phyloP scores from a whole-genome alignment of 2,888 invertebrate genomes.

The Melanostoma scalare region DNA sequence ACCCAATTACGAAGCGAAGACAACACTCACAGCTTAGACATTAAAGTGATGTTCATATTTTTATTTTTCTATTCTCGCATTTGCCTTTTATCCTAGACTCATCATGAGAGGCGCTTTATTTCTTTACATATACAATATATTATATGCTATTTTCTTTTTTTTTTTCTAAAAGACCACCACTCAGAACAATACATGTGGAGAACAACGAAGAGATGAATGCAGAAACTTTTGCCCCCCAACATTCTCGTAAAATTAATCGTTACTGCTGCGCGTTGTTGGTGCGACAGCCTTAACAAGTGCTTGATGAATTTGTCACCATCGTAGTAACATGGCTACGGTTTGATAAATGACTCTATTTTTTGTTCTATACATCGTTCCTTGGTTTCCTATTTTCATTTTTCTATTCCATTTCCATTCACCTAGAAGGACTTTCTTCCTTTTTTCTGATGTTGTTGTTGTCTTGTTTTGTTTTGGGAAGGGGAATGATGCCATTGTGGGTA shows the following conservation, averaged over 20 bases:
- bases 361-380: conserved; percentile 2
- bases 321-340: conserved; percentile 57
- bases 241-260: conserved; percentile 55
- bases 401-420: conserved; percentile 9
- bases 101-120: conserved; percentile 4
- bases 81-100: conserved; percentile 36
- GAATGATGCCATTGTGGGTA: conserved; percentile 5
- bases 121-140: no score
- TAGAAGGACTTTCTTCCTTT: background rate
- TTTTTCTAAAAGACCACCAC: conserved; percentile 9
- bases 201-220: background rate
- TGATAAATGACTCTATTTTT: conserved; percentile 62
- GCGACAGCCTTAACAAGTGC: conserved; percentile 67
- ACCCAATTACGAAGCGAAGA: conserved; percentile 46
- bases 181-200: conserved; percentile 7
- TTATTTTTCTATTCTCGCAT: conserved; percentile 10
- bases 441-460: background rate
- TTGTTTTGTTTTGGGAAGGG: background rate
- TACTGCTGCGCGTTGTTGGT: conserved; percentile 58
- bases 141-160: background rate
- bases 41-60: conserved; percentile 46
- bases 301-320: conserved; percentile 72
- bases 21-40: conserved; percentile 45
- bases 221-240: background rate
- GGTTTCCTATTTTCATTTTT: conserved; percentile 15